These are phyloP conservation scores for Pomatorhinus ruficollis DNA, from an alignment of 2,113 vertebrate genomes.

Conservation along the genomic window DNA sequence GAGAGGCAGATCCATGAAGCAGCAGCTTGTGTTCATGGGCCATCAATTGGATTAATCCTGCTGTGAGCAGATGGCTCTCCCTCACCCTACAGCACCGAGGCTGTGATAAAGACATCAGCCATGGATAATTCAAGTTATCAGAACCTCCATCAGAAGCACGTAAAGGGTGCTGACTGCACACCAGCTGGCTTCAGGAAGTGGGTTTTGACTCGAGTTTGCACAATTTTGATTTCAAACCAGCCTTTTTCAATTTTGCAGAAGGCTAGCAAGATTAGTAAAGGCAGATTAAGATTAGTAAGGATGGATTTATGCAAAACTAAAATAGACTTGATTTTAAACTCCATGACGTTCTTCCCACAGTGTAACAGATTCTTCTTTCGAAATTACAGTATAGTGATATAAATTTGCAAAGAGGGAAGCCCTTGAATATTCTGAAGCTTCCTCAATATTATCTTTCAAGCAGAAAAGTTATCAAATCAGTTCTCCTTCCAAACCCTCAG, in stretches of 20 bases:
- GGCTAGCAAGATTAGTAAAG: not conserved
- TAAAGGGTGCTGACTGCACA: not conserved
- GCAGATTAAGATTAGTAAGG: not conserved
- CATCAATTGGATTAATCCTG: not conserved
- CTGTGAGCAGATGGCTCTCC: slow-evolving; percentile 39
- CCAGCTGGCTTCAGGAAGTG: not conserved
- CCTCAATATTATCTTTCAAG: not conserved
- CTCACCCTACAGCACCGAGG: not conserved
- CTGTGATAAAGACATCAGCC: slow-evolving; percentile 33
- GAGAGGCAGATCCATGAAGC: not conserved
- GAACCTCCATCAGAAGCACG: not conserved
- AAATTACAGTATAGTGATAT: not conserved
- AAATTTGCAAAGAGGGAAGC: not conserved
- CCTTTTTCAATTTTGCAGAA: not conserved
- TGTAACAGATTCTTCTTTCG: not conserved
- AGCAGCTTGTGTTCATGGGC: not conserved
- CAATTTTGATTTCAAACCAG: not conserved
- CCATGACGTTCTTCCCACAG: not conserved
- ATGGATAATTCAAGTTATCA: not conserved
- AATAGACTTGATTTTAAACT: not conserved
- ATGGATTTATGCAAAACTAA: not conserved
- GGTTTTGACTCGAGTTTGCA: not conserved
- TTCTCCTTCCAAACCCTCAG: not conserved
- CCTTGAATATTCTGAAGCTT: not conserved
- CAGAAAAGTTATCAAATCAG: not conserved